Conservation (phyloP, 2,888 invertebrate species). For the Danaus chrysippus region DNA sequence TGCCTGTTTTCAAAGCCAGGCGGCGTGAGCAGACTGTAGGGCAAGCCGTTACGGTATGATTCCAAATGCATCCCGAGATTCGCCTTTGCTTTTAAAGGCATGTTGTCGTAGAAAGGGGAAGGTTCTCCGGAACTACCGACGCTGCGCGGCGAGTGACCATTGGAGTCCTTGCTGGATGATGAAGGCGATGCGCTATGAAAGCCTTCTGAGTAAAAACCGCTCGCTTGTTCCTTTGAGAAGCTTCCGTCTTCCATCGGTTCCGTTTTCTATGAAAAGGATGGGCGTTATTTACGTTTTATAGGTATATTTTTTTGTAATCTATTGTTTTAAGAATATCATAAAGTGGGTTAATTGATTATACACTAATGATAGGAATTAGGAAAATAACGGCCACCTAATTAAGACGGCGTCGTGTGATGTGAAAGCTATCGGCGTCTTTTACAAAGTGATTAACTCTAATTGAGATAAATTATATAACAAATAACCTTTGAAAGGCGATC, state of each 20-base stretch:
- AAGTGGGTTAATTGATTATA: constrained; percentile 23
- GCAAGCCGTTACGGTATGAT: constrained; percentile 64
- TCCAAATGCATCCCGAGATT: constrained; percentile 69
- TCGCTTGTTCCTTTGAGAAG: constrained; percentile 78
- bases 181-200: constrained; percentile 80
- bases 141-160: constrained; percentile 71
- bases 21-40: constrained; percentile 81
- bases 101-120: constrained; percentile 60
- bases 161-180: constrained; percentile 76
- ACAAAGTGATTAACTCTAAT: constrained; percentile 8
- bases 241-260: constrained; percentile 71
- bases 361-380: constrained; percentile 22
- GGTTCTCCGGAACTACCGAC: constrained; percentile 65
- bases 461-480: not conserved
- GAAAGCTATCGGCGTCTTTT: constrained; percentile 12
- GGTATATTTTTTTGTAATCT: constrained; percentile 6
- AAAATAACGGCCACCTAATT: constrained; percentile 21
- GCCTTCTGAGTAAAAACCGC: constrained; percentile 80
- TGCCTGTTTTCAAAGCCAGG: constrained; percentile 73
- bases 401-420: constrained; percentile 28
- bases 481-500: not conserved
- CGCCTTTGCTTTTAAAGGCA: constrained; percentile 66
- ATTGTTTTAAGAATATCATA: constrained; percentile 12
- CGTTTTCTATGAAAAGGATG: constrained; percentile 69
- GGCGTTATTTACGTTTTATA: constrained; percentile 19